These are phyloP conservation scores for Numenius phaeopus DNA, from an alignment of 2,797 vertebrate genomes.

Conservation along the genomic window DNA sequence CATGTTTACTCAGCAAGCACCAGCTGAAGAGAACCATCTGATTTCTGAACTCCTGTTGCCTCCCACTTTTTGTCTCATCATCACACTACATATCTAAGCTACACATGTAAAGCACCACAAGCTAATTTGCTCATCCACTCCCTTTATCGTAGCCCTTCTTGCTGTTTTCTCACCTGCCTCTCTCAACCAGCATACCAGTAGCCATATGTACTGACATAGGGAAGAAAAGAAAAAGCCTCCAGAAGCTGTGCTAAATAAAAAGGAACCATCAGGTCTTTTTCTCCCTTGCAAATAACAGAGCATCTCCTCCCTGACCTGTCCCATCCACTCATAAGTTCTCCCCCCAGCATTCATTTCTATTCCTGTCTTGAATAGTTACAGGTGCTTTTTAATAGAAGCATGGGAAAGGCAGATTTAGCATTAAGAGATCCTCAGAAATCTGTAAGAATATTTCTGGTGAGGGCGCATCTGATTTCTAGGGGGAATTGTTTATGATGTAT, in stretches of 20 bases:
- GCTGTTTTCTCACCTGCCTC: not conserved
- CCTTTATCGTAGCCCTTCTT: not conserved
- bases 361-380: not conserved
- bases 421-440: not conserved
- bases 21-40: not conserved
- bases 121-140: not conserved
- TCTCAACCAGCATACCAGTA: not conserved
- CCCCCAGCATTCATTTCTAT: not conserved
- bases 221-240: not conserved
- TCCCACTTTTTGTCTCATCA: constrained; percentile 7
- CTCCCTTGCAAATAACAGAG: not conserved
- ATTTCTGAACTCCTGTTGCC: not conserved
- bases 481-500: not conserved
- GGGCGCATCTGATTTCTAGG: not conserved
- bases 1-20: not conserved
- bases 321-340: not conserved
- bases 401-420: not conserved
- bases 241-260: not conserved
- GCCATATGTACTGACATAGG: not conserved
- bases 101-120: not conserved
- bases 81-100: not conserved
- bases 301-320: not conserved
- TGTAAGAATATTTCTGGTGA: not conserved
- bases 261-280: not conserved
- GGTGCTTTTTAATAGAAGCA: not conserved